These are phyloP conservation scores for Gerris lacustris DNA, from an alignment of 2,888 invertebrate genomes.

Conservation along the genomic window DNA sequence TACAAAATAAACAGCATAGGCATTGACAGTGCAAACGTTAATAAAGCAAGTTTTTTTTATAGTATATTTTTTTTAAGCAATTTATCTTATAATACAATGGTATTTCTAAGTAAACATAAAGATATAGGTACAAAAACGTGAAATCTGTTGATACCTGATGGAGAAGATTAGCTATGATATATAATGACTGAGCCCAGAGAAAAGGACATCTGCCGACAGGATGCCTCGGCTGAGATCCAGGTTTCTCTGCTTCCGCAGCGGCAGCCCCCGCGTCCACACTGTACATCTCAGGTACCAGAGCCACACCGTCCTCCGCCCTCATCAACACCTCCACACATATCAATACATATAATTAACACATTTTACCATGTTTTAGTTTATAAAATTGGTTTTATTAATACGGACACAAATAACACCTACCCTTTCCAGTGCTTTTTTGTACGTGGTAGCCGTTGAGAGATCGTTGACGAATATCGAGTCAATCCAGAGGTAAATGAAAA, in stretches of 20 bases:
- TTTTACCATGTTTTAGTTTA: too few relatives aligned
- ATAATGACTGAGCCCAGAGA: constrained; percentile 96
- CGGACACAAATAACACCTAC: constrained; percentile 34
- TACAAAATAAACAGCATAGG: too few relatives aligned
- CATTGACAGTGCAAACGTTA: too few relatives aligned
- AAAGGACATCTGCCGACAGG: constrained; percentile 86
- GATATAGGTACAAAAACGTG: too few relatives aligned
- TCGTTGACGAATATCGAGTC: constrained; percentile 89
- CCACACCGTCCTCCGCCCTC: constrained; percentile 73
- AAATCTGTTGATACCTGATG: constrained; percentile 56
- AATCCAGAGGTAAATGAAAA: constrained; percentile 84
- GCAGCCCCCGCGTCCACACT: constrained; percentile 75
- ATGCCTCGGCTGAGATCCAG: constrained; percentile 78
- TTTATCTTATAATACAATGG: too few relatives aligned
- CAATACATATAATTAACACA: neutral
- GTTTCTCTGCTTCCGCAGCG: constrained; percentile 71
- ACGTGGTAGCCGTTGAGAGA: constrained; percentile 55
- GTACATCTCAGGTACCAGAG: constrained; percentile 85
- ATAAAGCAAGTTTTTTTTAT: too few relatives aligned
- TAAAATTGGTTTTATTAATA: too few relatives aligned
- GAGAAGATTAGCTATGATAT: constrained; percentile 82
- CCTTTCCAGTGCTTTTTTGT: constrained; percentile 60
- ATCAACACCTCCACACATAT: constrained; percentile 57
- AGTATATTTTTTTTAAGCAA: too few relatives aligned
- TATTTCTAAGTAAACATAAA: too few relatives aligned